These are phyloP conservation scores for Diplodus sargus DNA, from an alignment of 2,797 vertebrate species.

Conservation along the genomic window DNA sequence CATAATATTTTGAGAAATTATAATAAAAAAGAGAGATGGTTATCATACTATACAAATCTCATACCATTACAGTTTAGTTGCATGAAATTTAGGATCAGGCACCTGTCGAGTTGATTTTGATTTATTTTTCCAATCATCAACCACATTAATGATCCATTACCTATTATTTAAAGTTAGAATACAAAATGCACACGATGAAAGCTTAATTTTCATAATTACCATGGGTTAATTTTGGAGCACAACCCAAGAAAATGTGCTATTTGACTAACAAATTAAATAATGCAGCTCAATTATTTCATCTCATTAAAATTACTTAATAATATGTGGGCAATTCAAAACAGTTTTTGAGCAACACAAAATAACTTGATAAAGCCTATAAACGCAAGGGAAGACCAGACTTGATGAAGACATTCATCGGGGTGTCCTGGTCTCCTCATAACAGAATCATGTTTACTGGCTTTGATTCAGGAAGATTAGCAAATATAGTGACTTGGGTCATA, in stretches of 20 bases:
- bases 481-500: not conserved
- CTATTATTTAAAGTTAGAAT: not conserved
- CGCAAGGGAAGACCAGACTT: too few species aligned
- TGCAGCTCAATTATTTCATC: not conserved
- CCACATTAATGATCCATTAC: not conserved
- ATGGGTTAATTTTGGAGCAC: not conserved
- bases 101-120: too few species aligned
- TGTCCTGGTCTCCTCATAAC: not conserved
- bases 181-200: not conserved
- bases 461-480: not conserved
- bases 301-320: not conserved
- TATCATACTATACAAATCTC: too few species aligned
- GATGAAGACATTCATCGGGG: too few species aligned
- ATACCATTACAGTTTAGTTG: not conserved
- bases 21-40: too few species aligned
- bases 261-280: not conserved
- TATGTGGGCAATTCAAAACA: not conserved
- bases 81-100: not conserved
- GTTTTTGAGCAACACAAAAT: not conserved
- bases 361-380: not conserved
- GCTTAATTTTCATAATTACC: not conserved
- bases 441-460: not conserved
- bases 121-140: not conserved
- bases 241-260: not conserved
- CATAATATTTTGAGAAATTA: too few species aligned